Conservation (phyloP, 2,797 vertebrate genomes). For the Micropoecilia bifurca region DNA sequence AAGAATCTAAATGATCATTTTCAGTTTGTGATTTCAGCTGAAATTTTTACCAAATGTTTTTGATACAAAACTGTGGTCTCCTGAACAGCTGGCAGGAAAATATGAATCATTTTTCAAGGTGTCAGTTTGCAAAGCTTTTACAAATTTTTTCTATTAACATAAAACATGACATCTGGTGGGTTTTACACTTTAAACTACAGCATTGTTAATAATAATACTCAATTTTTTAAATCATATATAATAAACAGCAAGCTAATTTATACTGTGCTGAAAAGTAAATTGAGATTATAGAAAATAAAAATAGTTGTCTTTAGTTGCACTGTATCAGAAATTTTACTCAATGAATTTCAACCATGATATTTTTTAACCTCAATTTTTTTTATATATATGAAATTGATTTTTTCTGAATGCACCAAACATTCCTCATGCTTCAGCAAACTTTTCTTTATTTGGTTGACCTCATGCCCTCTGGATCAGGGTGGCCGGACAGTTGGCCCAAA, state of each 20-base stretch:
- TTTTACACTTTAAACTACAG: neutral
- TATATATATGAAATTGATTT: too few species aligned
- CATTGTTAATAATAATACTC: neutral
- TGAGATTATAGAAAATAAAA: neutral
- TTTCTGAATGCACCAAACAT: neutral
- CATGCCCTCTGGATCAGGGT: neutral
- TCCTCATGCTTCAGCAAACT: neutral
- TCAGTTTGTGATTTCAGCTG: neutral
- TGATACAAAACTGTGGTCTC: neutral
- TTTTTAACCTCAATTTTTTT: neutral
- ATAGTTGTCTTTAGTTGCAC: neutral
- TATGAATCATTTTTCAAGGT: neutral
- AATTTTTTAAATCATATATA: neutral
- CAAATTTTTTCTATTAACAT: neutral
- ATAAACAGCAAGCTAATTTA: neutral
- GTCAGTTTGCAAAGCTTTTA: neutral
- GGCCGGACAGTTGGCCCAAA: conserved; percentile 12
- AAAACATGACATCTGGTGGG: conserved; percentile 5
- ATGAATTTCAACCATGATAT: neutral
- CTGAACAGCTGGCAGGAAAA: neutral
- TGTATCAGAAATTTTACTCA: neutral
- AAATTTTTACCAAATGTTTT: neutral
- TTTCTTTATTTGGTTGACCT: conserved; percentile 20
- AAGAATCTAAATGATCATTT: neutral
- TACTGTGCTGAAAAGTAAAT: neutral